Evolutionary conservation across 2,113 vertebrate genomes (phyloP).

Genomic region (Forbesichthys papilliferus): DNA sequence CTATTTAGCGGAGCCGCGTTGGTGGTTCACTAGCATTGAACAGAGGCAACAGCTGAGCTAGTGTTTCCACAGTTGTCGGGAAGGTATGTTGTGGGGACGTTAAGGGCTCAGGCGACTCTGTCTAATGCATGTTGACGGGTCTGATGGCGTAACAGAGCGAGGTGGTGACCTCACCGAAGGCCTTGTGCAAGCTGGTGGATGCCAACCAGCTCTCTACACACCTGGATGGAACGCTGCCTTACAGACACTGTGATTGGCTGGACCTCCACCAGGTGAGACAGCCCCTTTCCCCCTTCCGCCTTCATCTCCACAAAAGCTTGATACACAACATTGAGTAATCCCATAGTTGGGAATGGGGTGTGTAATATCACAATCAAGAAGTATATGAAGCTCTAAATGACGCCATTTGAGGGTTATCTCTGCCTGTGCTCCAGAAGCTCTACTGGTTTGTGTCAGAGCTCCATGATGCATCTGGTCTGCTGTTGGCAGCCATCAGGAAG

Average conservation of each 20-base stretch:
- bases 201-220: constrained; percentile 79
- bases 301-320: no score
- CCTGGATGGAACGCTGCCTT: constrained; percentile 82
- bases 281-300: background rate
- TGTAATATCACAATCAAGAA: no score
- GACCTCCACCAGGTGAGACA: constrained; percentile 86
- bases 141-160: constrained; percentile 77
- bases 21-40: no score
- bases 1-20: no score
- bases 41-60: no score
- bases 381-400: background rate
- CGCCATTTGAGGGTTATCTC: background rate
- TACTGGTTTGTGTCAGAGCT: constrained; percentile 83
- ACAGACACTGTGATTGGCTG: constrained; percentile 86
- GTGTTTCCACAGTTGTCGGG: no score
- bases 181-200: constrained; percentile 82
- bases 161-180: constrained; percentile 80
- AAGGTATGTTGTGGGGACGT: background rate
- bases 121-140: constrained; percentile 1
- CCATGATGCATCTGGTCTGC: constrained; percentile 71
- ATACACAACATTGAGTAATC: no score
- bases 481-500: constrained; percentile 79
- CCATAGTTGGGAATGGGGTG: no score
- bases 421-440: constrained; percentile 78
- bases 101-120: background rate